Conservation (phyloP, 2,888 invertebrate genomes). For the Campoletis raptor region DNA sequence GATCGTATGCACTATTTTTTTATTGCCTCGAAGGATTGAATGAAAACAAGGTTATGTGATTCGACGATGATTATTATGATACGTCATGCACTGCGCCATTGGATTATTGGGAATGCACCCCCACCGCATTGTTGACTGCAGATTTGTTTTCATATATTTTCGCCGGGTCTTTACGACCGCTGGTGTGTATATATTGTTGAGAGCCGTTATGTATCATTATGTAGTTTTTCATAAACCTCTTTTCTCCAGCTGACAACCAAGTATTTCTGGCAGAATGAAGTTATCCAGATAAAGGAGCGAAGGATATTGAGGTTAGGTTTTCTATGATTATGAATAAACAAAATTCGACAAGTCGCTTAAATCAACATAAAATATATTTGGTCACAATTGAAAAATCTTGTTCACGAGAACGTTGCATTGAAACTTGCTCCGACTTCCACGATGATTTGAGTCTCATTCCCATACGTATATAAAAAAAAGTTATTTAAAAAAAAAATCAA, state of each 20-base stretch:
- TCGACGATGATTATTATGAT: slow-evolving; percentile 7
- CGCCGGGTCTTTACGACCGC: not conserved
- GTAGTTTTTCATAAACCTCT: not conserved
- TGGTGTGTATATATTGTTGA: not conserved
- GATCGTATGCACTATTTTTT: not conserved
- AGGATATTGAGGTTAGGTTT: not conserved
- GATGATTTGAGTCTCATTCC: not conserved
- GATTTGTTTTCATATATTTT: not conserved
- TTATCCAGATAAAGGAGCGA: not conserved
- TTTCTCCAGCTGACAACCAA: too few relatives aligned
- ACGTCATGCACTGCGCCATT: slow-evolving; percentile 21
- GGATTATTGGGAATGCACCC: not conserved
- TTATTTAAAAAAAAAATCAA: not conserved
- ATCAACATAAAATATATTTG: slow-evolving; percentile 21
- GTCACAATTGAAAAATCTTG: slow-evolving; percentile 16
- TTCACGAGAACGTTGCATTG: not conserved
- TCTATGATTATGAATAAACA: not conserved
- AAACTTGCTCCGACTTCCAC: slow-evolving; percentile 1
- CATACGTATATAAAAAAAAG: not conserved
- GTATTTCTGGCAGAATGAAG: not conserved
- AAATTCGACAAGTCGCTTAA: not conserved
- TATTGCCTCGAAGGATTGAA: not conserved
- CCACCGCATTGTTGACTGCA: slow-evolving; percentile 21
- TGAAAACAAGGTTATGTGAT: slow-evolving; percentile 22
- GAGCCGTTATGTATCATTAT: not conserved